Evolutionary conservation across 1,140 invertebrate genomes (phyloP).

Genomic region (Pectinophora gossypiella): DNA sequence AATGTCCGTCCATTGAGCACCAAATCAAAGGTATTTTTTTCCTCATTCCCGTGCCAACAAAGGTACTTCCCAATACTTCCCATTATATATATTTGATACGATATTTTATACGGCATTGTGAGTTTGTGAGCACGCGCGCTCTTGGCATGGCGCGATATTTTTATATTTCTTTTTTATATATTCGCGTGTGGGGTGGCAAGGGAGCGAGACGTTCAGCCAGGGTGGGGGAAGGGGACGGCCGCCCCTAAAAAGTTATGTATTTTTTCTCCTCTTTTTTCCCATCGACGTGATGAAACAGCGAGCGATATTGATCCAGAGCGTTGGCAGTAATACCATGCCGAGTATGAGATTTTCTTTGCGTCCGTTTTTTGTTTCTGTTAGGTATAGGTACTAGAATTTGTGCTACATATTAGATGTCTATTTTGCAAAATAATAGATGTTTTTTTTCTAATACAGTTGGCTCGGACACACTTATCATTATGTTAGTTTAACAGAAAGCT

Average conservation of each 20-base stretch:
- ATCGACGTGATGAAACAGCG: constrained; percentile 68
- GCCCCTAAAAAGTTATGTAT: constrained; percentile 73
- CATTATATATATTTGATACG: constrained; percentile 66
- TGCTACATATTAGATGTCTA: too few species aligned
- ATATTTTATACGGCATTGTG: constrained; percentile 46
- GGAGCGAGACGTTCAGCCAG: constrained; percentile 20
- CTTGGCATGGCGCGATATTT: constrained; percentile 36
- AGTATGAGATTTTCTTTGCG: neutral
- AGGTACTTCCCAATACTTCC: constrained; percentile 43
- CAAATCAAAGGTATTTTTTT: constrained; percentile 36
- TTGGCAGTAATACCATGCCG: constrained; percentile 19
- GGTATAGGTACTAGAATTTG: too few species aligned
- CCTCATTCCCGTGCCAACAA: constrained; percentile 46
- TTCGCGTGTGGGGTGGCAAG: constrained; percentile 27
- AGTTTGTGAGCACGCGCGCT: constrained; percentile 59
- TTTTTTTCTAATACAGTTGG: too few species aligned
- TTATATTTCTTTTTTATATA: constrained; percentile 52
- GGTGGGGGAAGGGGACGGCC: constrained; percentile 30
- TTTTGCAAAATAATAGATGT: too few species aligned
- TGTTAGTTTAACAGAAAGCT: too few species aligned
- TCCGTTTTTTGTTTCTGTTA: neutral
- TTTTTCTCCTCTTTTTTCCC: constrained; percentile 73
- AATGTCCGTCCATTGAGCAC: constrained; percentile 27
- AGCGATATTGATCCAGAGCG: constrained; percentile 59
- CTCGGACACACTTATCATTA: too few species aligned